phyloP scores from a whole-genome alignment of 2,113 vertebrate species.

The Corydoras maculifer region DNA sequence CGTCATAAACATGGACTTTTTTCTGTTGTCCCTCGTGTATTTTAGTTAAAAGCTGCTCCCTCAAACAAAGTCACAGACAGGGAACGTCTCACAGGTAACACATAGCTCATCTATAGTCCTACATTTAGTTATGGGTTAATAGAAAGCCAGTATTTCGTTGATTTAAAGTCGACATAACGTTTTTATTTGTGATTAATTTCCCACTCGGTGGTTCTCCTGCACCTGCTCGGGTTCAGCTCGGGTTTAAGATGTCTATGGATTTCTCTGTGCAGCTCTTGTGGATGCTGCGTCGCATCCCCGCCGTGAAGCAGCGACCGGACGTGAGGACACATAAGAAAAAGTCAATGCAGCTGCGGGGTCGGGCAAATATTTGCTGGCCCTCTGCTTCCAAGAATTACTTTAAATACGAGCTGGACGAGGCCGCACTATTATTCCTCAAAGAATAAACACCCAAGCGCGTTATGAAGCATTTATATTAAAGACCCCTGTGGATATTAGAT shows the following conservation, averaged over 20 bases:
- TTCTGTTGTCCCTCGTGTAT: too few relatives aligned
- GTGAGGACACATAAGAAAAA: slow-evolving; percentile 34
- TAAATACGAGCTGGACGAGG: neutral
- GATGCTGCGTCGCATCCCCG: neutral
- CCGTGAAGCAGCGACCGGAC: slow-evolving; percentile 12
- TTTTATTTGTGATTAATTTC: too few relatives aligned
- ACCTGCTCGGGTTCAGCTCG: neutral
- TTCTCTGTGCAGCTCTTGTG: neutral
- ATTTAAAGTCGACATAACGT: too few relatives aligned
- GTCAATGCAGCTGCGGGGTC: slow-evolving; percentile 10
- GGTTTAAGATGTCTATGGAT: neutral
- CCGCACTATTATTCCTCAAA: neutral
- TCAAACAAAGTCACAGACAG: too few relatives aligned
- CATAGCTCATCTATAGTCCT: too few relatives aligned
- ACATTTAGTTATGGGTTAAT: too few relatives aligned
- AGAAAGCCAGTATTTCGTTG: too few relatives aligned
- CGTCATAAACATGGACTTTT: too few relatives aligned
- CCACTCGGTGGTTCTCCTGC: neutral
- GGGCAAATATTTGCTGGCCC: slow-evolving; percentile 25
- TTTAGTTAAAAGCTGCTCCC: too few relatives aligned
- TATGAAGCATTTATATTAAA: neutral
- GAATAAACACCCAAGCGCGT: neutral
- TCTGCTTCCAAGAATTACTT: slow-evolving; percentile 4
- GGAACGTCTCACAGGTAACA: too few relatives aligned
- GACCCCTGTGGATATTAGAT: neutral